A percentile compares a stretch with the other conserved stretches of the same genome.
phyloP scores from a whole-genome alignment of 2,797 vertebrate genomes.

The Bradypodion ventrale region DNA sequence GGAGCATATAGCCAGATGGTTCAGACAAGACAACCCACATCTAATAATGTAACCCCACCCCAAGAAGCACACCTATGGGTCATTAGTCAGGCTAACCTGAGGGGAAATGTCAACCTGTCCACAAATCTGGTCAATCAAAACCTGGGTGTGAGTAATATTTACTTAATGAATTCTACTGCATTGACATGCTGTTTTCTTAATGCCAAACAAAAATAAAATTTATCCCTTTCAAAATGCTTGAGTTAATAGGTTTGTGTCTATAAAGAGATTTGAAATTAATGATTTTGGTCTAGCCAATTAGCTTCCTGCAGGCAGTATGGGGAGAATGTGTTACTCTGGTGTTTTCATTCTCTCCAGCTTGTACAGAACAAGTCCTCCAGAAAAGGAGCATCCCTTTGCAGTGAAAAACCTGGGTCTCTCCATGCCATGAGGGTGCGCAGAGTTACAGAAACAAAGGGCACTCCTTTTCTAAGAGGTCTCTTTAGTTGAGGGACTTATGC shows the following conservation, averaged over 20 bases:
- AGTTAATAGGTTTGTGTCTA: background rate
- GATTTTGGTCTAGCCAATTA: background rate
- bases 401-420: background rate
- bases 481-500: background rate
- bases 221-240: constrained; percentile 4
- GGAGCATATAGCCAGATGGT: background rate
- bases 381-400: constrained; percentile 5
- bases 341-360: constrained; percentile 45
- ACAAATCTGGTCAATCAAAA: background rate
- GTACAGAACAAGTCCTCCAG: constrained; percentile 14
- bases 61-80: background rate
- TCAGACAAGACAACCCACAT: background rate
- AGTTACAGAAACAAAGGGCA: background rate
- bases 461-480: background rate
- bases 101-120: background rate
- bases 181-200: background rate
- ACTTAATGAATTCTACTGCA: background rate
- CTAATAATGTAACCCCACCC: background rate
- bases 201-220: background rate
- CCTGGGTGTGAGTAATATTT: background rate
- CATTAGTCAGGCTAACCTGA: background rate
- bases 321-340: constrained; percentile 57
- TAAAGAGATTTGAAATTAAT: background rate
- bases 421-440: background rate
- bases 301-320: constrained; percentile 52